Evolutionary conservation across 2,888 invertebrate species (phyloP).

Genomic region (Trissolcus brochymenae): DNA sequence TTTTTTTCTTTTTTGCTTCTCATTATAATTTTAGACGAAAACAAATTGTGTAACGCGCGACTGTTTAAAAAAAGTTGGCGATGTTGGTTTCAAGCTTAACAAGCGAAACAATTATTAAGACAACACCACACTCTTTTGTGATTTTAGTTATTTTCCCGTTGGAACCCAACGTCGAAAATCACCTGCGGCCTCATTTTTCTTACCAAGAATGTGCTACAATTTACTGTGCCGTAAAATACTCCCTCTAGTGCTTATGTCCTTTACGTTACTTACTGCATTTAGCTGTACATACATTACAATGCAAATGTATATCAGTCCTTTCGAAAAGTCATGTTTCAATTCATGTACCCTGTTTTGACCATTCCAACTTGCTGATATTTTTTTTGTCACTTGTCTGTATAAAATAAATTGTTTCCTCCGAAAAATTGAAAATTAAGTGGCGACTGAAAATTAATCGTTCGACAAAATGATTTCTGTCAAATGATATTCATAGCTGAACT

Average conservation of each 20-base stretch:
- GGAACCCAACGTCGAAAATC: constrained; percentile 37
- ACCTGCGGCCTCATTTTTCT: constrained; percentile 43
- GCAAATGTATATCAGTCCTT: constrained; percentile 43
- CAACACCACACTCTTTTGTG: constrained; percentile 8
- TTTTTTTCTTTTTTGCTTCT: neutral
- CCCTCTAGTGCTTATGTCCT: constrained; percentile 46
- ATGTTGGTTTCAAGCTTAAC: constrained; percentile 6
- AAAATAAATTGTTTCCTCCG: no score
- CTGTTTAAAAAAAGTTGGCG: constrained; percentile 5
- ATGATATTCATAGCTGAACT: no score
- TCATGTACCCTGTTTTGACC: constrained; percentile 41
- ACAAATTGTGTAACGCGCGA: neutral
- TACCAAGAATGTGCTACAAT: constrained; percentile 41
- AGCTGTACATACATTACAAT: constrained; percentile 48
- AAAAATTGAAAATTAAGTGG: no score
- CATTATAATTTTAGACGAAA: neutral
- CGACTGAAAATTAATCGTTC: no score
- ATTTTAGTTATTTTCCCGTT: constrained; percentile 34
- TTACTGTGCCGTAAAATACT: constrained; percentile 46
- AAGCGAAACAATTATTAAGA: constrained; percentile 12
- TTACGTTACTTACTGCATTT: constrained; percentile 51
- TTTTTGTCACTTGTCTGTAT: no score
- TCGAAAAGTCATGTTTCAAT: constrained; percentile 9
- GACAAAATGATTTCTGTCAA: no score
- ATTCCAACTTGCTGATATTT: constrained; percentile 11